Percentiles rank a stretch among this genome's conserved stretches.
phyloP scores from a whole-genome alignment of 2,888 invertebrate genomes.

The Brassicogethes aeneus region DNA sequence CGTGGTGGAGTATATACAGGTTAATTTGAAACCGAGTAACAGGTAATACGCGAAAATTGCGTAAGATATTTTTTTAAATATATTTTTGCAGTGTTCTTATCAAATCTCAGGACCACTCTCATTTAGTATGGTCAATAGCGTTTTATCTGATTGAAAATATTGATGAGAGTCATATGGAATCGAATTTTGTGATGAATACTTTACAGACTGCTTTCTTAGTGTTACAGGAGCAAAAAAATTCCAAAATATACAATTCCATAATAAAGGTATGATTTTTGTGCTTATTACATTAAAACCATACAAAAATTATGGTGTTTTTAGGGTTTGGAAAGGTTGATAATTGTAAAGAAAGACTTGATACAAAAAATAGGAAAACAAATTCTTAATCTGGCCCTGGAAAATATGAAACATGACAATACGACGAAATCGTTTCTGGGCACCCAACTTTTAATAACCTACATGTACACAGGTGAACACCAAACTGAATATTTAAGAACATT shows the following conservation, averaged over 20 bases:
- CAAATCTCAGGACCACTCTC: slow-evolving; percentile 52
- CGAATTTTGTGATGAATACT: slow-evolving; percentile 48
- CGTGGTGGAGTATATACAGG: slow-evolving; percentile 46
- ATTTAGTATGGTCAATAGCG: slow-evolving; percentile 64
- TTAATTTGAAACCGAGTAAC: slow-evolving; percentile 38
- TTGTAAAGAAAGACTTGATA: slow-evolving; percentile 47
- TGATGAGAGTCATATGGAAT: slow-evolving; percentile 53
- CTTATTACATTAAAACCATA: too few species aligned
- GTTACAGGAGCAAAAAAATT: slow-evolving; percentile 22
- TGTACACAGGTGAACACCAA: slow-evolving; percentile 55
- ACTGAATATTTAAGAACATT: not conserved
- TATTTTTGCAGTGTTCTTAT: slow-evolving; percentile 27
- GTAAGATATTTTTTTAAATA: slow-evolving; percentile 1
- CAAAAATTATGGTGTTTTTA: slow-evolving; percentile 30
- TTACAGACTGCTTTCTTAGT: slow-evolving; percentile 49
- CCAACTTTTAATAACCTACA: slow-evolving; percentile 67
- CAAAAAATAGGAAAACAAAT: slow-evolving; percentile 54
- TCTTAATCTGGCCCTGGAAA: slow-evolving; percentile 58
- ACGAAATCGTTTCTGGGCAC: slow-evolving; percentile 60
- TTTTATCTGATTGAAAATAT: slow-evolving; percentile 69
- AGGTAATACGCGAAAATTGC: slow-evolving; percentile 27
- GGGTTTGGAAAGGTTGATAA: slow-evolving; percentile 61
- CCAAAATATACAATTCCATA: slow-evolving; percentile 14
- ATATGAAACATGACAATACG: slow-evolving; percentile 60
- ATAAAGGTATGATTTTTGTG: slow-evolving; percentile 32